Conservation (phyloP, 2,888 invertebrate species). For the Alviniconcha strummeri region DNA sequence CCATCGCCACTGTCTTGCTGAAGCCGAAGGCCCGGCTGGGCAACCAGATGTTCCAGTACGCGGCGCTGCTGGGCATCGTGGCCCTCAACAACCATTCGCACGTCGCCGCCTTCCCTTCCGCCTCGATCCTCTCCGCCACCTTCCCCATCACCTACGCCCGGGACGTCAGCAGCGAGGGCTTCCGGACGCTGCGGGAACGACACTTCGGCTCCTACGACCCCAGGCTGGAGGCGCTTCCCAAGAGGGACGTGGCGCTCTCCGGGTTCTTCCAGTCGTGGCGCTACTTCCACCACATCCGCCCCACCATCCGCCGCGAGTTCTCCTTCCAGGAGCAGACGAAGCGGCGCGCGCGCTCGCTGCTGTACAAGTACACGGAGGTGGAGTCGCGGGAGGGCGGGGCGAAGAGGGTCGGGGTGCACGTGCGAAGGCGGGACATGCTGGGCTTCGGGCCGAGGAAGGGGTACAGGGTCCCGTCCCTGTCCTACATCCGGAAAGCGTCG, state of each 20-base stretch:
- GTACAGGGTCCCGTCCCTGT: neutral
- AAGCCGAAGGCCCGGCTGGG: neutral
- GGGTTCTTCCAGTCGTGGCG: slow-evolving; percentile 22
- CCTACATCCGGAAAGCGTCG: slow-evolving; percentile 6
- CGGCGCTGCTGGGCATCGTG: neutral
- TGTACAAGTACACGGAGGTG: neutral
- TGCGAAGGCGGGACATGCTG: neutral
- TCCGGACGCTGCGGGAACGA: neutral
- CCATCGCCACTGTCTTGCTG: too few species aligned
- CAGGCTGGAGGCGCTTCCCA: neutral
- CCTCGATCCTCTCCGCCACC: neutral
- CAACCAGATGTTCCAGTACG: neutral
- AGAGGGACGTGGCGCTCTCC: slow-evolving; percentile 4
- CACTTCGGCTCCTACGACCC: slow-evolving; percentile 5
- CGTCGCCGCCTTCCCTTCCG: neutral
- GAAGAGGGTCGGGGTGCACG: slow-evolving; percentile 11
- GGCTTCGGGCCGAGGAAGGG: neutral
- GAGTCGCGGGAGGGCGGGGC: neutral
- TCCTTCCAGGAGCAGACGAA: neutral
- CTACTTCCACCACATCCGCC: slow-evolving; percentile 13
- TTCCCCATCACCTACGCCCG: neutral
- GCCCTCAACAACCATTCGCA: neutral
- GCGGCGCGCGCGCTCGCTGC: neutral
- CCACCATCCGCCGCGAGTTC: slow-evolving; percentile 9
- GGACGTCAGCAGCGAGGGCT: neutral